Percentiles rank a stretch among this genome's conserved stretches.
Evolutionary conservation across 2,888 invertebrate genomes (phyloP).

Genomic region (Chesias legatella): DNA sequence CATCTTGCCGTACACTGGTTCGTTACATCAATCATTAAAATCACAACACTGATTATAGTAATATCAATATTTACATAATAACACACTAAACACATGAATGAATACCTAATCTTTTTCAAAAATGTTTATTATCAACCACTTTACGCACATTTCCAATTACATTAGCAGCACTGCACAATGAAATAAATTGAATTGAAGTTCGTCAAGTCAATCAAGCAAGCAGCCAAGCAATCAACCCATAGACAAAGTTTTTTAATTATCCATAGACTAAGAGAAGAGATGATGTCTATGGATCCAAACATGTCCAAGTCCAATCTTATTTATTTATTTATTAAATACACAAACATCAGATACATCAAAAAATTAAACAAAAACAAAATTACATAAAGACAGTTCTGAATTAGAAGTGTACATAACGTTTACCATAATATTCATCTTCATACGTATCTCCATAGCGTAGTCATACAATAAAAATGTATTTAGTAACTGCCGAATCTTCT

Average conservation of each 20-base stretch:
- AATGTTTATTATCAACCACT: slow-evolving; percentile 59
- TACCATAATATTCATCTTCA: no score
- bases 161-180: slow-evolving; percentile 49
- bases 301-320: no score
- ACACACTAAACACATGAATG: slow-evolving; percentile 49
- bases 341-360: no score
- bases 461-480: no score
- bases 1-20: slow-evolving; percentile 78
- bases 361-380: no score
- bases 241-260: slow-evolving; percentile 21
- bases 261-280: no score
- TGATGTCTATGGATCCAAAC: no score
- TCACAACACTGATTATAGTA: slow-evolving; percentile 59
- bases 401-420: no score
- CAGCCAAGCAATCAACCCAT: slow-evolving; percentile 25
- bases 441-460: no score
- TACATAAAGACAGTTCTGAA: no score
- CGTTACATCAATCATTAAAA: slow-evolving; percentile 76
- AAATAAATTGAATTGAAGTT: slow-evolving; percentile 40
- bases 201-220: slow-evolving; percentile 24
- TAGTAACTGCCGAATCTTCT: no score
- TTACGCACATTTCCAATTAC: slow-evolving; percentile 60
- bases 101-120: slow-evolving; percentile 58
- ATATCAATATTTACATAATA: slow-evolving; percentile 45
- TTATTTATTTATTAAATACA: no score